A percentile compares a stretch with the other conserved stretches of the same genome.
These are phyloP conservation scores for Belgica antarctica DNA, from an alignment of 2,888 invertebrate genomes.

Conservation along the genomic window DNA sequence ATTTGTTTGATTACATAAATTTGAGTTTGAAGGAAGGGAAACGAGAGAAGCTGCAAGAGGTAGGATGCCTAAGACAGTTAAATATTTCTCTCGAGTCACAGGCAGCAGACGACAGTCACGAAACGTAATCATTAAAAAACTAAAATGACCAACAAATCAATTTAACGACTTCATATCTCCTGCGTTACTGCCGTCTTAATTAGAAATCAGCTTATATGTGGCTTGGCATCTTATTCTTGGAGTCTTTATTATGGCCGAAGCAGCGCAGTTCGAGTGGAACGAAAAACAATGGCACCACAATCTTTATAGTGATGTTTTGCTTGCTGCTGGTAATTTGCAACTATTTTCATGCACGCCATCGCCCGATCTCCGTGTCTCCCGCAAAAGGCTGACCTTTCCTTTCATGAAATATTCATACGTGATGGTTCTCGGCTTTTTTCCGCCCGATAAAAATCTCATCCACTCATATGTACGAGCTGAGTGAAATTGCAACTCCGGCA, in stretches of 20 bases:
- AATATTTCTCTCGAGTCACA: background rate
- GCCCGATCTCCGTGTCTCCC: background rate
- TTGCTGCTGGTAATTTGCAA: background rate
- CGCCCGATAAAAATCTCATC: background rate
- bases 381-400: background rate
- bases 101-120: too few species aligned
- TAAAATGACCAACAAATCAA: conserved; percentile 41
- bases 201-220: conserved; percentile 32
- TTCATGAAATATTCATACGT: conserved; percentile 19
- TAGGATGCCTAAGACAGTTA: too few species aligned
- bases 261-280: background rate
- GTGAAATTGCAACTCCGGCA: background rate
- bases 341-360: too few species aligned
- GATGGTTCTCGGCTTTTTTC: background rate
- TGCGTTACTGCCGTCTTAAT: conserved; percentile 36
- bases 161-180: conserved; percentile 39
- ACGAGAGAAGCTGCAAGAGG: background rate
- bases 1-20: conserved; percentile 14
- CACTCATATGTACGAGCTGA: background rate
- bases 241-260: background rate
- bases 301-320: background rate
- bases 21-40: too few species aligned
- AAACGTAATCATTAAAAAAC: conserved; percentile 35
- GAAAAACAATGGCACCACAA: background rate
- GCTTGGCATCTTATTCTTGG: background rate